Evolutionary conservation across 2,797 vertebrate species (phyloP), one percentile per base, ranked within the genome.

Genomic region (Rhinella marina): DNA sequence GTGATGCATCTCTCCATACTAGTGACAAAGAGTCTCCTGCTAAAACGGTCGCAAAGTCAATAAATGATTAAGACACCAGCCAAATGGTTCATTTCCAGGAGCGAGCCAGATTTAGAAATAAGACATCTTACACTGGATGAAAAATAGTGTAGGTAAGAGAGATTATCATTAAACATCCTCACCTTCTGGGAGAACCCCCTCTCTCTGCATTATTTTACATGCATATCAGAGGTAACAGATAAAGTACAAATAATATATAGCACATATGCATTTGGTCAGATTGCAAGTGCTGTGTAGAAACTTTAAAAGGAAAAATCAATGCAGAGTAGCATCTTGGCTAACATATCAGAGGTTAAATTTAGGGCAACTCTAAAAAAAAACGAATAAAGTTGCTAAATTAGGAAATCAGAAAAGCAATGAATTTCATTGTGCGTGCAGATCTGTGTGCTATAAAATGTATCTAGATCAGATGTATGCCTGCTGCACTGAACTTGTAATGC

Each of bases 321-420:
- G 73, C 56, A 89, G 75, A 89, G 75, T 89, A 89, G 82, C 75
- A 84, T 89, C 85, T 86, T 84, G 88, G 85, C 88, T 64, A 41
- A 83, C 78, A 86, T 56, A 79, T 80, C 64, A 84, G 73, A 89
- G 85, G 88, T 89, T 89, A 89, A 83, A 86, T 84, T 89, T 86
- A 84, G 88, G 85, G 64, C 85, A 87, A 73, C 75, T 89, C 81
- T 80, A 83, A 86, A 83, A 83, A 87, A 77, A 79, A 86, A 80
- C 59, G 41, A 87, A 86, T 89, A 83, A 75, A 89, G 85, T 89
- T 89, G 81, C 88, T 89, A 89, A 86, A 87, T 86, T 86, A 85
- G 81, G 84, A 86, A 86, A 86, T 89, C 88, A 82, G 88, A 86
- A 86, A 82, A 86, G 88, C 88, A 86, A 89, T 86, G 73, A 86